These are phyloP conservation scores for Cyanocitta stelleri DNA, from an alignment of 2,113 vertebrate genomes.

Conservation along the genomic window DNA sequence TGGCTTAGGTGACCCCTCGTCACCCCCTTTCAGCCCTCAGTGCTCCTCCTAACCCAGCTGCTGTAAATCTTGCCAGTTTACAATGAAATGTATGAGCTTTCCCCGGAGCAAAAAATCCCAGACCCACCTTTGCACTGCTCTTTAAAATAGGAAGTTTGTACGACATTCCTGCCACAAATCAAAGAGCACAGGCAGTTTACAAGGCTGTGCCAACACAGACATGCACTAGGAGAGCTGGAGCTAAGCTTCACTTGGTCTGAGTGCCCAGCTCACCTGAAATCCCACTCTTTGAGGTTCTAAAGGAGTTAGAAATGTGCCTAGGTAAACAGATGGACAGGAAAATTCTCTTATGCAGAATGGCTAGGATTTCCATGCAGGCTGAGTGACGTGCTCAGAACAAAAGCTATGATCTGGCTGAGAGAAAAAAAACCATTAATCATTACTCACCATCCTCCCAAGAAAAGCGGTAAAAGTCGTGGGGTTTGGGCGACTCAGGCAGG, in stretches of 20 bases:
- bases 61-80: not conserved
- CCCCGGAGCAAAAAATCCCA: not conserved
- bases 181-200: not conserved
- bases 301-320: not conserved
- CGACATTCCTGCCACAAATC: not conserved
- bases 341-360: not conserved
- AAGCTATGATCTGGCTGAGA: not conserved
- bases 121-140: not conserved
- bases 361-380: not conserved
- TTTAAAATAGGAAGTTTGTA: not conserved
- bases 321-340: not conserved
- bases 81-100: not conserved
- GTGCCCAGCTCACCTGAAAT: not conserved
- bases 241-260: not conserved
- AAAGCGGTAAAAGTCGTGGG: conserved; percentile 92
- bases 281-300: not conserved
- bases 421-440: not conserved
- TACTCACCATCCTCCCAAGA: conserved; percentile 94
- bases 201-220: not conserved
- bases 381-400: not conserved
- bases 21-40: not conserved
- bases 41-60: not conserved
- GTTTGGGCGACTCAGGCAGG: conserved; percentile 87
- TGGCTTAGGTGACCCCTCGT: not conserved
- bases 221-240: not conserved